Base-by-base conservation (phyloP, 2,797 vertebrate species). In the Sebastes minor region DNA sequence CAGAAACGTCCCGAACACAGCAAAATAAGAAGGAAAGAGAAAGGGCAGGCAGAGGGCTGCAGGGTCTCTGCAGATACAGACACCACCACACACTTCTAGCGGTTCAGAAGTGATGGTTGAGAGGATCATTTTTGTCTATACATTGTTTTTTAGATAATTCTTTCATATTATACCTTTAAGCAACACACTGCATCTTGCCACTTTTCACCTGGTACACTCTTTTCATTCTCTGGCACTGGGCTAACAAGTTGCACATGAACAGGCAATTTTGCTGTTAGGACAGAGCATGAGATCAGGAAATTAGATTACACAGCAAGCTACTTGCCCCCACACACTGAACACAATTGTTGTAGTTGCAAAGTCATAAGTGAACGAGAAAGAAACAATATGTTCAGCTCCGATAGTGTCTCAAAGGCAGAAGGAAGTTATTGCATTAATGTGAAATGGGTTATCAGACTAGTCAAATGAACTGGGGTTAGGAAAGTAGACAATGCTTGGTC, bases 231-330 rank as follows among this genome's bases (percentile, higher is more conserved):
- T 82, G 32, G 63, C 28, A 60, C 10, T 8, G 30, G 6, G 38
- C 1, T 67, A 74, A 76, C 3, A 35, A 65, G 38, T 20, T 32
- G 62, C 52, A 68, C 61, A 10, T 1, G 12, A 66, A 16, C 49
- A 30, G 1, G 4, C 30, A 30, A 5, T 1, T 32, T 0, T 49
- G 25, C 30, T 30, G 42, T 69, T 71, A 22, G 16, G 67, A 8
- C 7, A 27, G 30, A 76, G 71, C 63, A 71, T 27, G 27, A 76
- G 55, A 42, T 70, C n/a, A 59, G 74, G 8, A 75, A 74, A 80
- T 83, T 10, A 23, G 73, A 66, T 78, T 62, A n/a, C 65, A 30
- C 61, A 4, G 25, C 18, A 8, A 14, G 6, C 16, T 16, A 7
- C 52, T 5, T 9, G 16, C 6, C 13, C 16, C 3, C 28, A 28